These are phyloP conservation scores for Acanthoscelides obtectus DNA, from an alignment of 2,888 invertebrate genomes.

Conservation along the genomic window DNA sequence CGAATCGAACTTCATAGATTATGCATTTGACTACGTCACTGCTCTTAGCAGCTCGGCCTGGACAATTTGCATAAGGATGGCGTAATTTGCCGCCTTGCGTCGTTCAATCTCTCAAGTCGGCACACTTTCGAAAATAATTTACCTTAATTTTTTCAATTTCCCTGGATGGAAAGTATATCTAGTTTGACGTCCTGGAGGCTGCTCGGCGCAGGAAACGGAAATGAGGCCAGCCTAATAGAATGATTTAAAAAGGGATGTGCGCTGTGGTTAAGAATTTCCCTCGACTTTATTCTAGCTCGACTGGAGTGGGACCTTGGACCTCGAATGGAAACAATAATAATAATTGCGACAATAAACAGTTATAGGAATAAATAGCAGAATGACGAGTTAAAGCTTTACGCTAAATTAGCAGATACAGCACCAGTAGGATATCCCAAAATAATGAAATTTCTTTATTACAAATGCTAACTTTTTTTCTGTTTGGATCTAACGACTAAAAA, in stretches of 20 bases:
- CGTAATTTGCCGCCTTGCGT: not conserved
- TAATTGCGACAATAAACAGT: too few species aligned
- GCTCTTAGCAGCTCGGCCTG: not conserved
- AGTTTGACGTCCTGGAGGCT: not conserved
- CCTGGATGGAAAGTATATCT: not conserved
- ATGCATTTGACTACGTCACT: not conserved
- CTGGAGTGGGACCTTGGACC: too few species aligned
- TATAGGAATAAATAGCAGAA: too few species aligned
- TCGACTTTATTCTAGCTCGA: not conserved
- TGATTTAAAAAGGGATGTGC: not conserved
- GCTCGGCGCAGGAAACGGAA: not conserved
- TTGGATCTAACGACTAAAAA: too few species aligned
- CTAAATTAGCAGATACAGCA: too few species aligned
- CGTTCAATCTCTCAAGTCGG: not conserved
- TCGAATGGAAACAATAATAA: too few species aligned
- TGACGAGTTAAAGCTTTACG: too few species aligned
- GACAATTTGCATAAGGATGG: not conserved
- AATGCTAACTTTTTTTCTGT: too few species aligned
- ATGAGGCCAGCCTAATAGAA: not conserved
- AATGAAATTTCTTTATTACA: too few species aligned
- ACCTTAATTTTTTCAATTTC: not conserved
- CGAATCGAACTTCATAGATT: too few species aligned
- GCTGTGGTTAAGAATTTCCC: not conserved
- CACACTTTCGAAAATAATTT: not conserved
- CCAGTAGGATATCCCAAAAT: too few species aligned